Base-by-base conservation (phyloP, 1,140 invertebrate species). In the Drosophila rhopaloa region DNA sequence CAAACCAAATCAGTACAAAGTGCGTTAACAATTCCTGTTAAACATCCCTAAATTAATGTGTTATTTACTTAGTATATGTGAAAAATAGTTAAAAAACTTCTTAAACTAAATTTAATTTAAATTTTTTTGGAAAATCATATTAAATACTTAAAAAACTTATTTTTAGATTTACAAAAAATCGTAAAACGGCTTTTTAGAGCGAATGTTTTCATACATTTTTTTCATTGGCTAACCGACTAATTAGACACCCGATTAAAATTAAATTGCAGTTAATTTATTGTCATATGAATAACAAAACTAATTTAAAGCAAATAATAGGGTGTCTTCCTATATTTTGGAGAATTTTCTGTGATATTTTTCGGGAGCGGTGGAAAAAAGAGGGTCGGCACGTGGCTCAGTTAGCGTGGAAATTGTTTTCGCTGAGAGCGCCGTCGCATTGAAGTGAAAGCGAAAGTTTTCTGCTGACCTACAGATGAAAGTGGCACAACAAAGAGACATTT, bases 391-490 rank as follows among this genome's bases (percentile, higher is more conserved):
- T 71, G 43, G 65, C 27, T 41, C 8, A 35, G 19, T 32, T n/a
- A 29, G 19, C 29, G 27, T 59, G 60, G 56, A 74, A 79, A 56
- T 44, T 48, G 50, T 24, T 73, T 41, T 66, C 43, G 16, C 38
- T 44, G 61, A 86, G 75, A 82, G 79, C 79, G 75, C 60, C 66
- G 55, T 16, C 59, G 72, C 71, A 86, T 47, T 68, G 51, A 76
- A 86, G 51, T 67, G 82, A 85, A 85, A 85, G 51, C 75, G 82
- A 85, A 78, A 85, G 82, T 86, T 68, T 51, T 14, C 55, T 41
- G 35, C 50, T 78, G 74, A 75, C 78, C 81, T 46, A 81, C 55
- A 86, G 61, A 66, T 63, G 55, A 78, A 80, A 76, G 54, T 84
- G 46, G 44, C 43, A 76, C 76, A 76, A 10, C 5, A 5, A 67